Conservation (phyloP, 23 tunicate species). For the Botrylloides violaceus region DNA sequence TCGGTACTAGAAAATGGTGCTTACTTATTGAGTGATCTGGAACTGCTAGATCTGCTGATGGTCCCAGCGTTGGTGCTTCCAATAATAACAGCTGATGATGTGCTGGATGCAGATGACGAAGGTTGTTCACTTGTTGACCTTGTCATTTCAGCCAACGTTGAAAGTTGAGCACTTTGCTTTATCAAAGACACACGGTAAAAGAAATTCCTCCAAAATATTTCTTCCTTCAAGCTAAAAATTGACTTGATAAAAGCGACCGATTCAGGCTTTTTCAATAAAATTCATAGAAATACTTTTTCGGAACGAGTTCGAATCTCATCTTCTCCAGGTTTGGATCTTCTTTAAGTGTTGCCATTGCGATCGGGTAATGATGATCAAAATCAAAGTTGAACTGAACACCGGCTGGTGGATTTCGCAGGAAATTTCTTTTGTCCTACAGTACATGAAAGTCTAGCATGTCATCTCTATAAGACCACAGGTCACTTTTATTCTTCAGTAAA, state of each 20-base stretch:
- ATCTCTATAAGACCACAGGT: no score
- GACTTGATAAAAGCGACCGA: no score
- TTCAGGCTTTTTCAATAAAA: no score
- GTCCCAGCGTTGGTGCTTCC: slow-evolving; percentile 54
- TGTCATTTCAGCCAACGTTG: slow-evolving; percentile 68
- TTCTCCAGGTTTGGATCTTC: slow-evolving; percentile 79
- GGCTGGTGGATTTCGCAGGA: slow-evolving; percentile 97
- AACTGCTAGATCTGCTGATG: slow-evolving; percentile 43
- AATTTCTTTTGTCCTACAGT: slow-evolving; percentile 80
- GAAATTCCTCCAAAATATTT: slow-evolving; percentile 88
- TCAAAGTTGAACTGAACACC: slow-evolving; percentile 98
- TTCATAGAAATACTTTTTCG: slow-evolving; percentile 93
- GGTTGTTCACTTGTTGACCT: slow-evolving; percentile 14
- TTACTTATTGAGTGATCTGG: slow-evolving; percentile 46
- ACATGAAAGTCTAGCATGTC: no score
- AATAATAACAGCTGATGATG: slow-evolving; percentile 67
- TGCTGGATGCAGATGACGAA: slow-evolving; percentile 51
- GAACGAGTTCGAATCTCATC: slow-evolving; percentile 95
- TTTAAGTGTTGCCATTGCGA: slow-evolving; percentile 91
- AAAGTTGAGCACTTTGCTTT: slow-evolving; percentile 91
- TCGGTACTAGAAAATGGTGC: no score
- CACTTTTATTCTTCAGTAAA: no score
- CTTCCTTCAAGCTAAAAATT: slow-evolving; percentile 74
- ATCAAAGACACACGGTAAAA: slow-evolving; percentile 95
- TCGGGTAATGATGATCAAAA: slow-evolving; percentile 74